Conservation (phyloP, 1,140 invertebrate genomes). For the Whitmania pigra region DNA sequence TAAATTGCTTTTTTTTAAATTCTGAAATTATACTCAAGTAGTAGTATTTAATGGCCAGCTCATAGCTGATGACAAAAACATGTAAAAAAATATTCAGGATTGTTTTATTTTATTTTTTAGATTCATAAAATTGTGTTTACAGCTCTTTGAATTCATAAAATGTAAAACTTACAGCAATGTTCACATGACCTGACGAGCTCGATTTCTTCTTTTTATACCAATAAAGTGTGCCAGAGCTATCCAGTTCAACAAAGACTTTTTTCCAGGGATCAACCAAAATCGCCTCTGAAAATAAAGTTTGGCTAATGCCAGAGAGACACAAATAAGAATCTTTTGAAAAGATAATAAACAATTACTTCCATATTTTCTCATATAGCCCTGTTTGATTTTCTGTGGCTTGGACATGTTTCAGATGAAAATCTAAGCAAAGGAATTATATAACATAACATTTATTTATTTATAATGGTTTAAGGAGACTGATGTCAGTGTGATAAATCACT, state of each 20-base stretch:
- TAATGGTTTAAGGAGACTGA: too few relatives aligned
- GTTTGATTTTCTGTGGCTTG: too few relatives aligned
- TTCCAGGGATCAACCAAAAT: slow-evolving; percentile 21
- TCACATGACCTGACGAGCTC: slow-evolving; percentile 7
- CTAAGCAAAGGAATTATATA: too few relatives aligned
- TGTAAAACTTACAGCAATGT: slow-evolving; percentile 10
- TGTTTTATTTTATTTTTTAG: too few relatives aligned
- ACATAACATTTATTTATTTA: too few relatives aligned
- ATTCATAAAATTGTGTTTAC: neutral
- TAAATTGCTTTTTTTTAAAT: neutral
- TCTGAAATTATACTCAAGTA: neutral
- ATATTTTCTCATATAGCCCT: too few relatives aligned
- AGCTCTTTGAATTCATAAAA: neutral
- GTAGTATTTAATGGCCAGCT: neutral
- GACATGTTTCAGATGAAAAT: too few relatives aligned
- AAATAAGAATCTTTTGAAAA: too few relatives aligned
- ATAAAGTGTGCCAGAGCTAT: slow-evolving; percentile 13
- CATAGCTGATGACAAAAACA: neutral
- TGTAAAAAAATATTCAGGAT: neutral
- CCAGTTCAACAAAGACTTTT: slow-evolving; percentile 11
- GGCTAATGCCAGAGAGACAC: neutral
- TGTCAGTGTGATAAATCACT: too few relatives aligned
- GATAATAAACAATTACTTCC: too few relatives aligned
- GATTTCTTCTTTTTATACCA: slow-evolving; percentile 16
- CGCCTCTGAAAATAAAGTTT: slow-evolving; percentile 13